Evolutionary conservation across 2,888 invertebrate species (phyloP).

Genomic region (Lymantria dispar): DNA sequence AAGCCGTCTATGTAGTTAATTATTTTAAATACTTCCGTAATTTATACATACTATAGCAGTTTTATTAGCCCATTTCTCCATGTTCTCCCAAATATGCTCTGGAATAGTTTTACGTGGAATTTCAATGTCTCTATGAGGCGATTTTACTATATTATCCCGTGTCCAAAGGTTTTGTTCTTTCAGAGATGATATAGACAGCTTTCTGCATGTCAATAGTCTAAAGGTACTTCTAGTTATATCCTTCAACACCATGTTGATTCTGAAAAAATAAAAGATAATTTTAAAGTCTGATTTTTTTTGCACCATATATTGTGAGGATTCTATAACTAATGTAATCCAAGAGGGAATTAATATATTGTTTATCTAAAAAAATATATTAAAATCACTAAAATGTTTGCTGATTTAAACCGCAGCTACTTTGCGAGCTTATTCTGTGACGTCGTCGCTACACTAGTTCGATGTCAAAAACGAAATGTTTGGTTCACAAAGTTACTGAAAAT

Average conservation of each 20-base stretch:
- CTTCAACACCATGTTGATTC: conserved; percentile 31
- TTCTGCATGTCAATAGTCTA: conserved; percentile 29
- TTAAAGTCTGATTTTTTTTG: too few relatives aligned
- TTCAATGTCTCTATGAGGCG: conserved; percentile 69
- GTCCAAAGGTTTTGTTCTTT: conserved; percentile 49
- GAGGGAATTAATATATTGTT: too few relatives aligned
- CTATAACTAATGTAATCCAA: too few relatives aligned
- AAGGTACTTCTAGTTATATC: conserved; percentile 33
- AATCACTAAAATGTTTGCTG: too few relatives aligned
- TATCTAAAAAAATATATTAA: too few relatives aligned
- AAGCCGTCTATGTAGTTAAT: too few relatives aligned
- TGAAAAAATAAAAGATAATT: conserved; percentile 22
- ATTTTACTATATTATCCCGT: conserved; percentile 61
- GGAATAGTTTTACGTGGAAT: conserved; percentile 77
- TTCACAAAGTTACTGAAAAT: too few relatives aligned
- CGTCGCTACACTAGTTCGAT: too few relatives aligned
- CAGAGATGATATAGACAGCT: conserved; percentile 9
- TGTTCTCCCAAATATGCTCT: conserved; percentile 83
- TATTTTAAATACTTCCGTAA: not conserved
- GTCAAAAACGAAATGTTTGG: too few relatives aligned
- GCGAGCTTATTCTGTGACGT: too few relatives aligned
- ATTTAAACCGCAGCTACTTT: too few relatives aligned
- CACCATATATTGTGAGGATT: too few relatives aligned
- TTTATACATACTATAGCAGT: conserved; percentile 82
- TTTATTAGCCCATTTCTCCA: conserved; percentile 84